Percentiles rank a stretch among this genome's conserved stretches.
These are phyloP conservation scores for Sebastes reedi DNA, from an alignment of 2,797 vertebrate genomes.

Conservation along the genomic window DNA sequence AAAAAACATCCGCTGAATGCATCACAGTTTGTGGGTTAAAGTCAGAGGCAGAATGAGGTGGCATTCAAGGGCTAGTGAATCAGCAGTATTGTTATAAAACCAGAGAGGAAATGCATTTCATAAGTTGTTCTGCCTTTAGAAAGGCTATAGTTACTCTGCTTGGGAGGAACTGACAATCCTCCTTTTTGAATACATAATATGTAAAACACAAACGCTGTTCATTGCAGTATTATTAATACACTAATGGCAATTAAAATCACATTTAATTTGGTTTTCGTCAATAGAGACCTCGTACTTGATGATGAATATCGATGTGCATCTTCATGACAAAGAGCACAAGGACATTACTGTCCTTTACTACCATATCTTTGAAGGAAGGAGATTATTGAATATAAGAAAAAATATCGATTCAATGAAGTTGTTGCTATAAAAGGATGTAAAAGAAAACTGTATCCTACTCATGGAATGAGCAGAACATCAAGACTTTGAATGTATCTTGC, in stretches of 20 bases:
- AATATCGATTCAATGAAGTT: not conserved
- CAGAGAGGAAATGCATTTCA: slow-evolving; percentile 8
- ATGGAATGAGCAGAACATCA: not conserved
- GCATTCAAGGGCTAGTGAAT: slow-evolving; percentile 42
- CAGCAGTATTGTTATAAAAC: slow-evolving; percentile 49
- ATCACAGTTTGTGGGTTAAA: slow-evolving; percentile 44
- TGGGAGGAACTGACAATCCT: not conserved
- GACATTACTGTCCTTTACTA: not conserved
- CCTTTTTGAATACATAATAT: not conserved
- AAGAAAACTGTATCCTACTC: not conserved
- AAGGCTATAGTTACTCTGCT: not conserved
- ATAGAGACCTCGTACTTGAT: not conserved
- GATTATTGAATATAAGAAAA: not conserved
- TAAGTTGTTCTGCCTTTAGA: not conserved
- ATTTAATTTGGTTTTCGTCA: not conserved
- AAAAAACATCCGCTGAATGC: slow-evolving; percentile 9
- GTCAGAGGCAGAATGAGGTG: slow-evolving; percentile 43
- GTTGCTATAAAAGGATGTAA: not conserved
- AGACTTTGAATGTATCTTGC: not conserved
- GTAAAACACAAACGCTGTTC: not conserved
- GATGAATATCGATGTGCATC: not conserved
- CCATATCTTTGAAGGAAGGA: not conserved
- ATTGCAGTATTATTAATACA: not conserved
- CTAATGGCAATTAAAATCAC: not conserved
- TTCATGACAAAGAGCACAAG: not conserved